phyloP scores from a whole-genome alignment of 2,888 invertebrate genomes.

The Oxytorus armatus region DNA sequence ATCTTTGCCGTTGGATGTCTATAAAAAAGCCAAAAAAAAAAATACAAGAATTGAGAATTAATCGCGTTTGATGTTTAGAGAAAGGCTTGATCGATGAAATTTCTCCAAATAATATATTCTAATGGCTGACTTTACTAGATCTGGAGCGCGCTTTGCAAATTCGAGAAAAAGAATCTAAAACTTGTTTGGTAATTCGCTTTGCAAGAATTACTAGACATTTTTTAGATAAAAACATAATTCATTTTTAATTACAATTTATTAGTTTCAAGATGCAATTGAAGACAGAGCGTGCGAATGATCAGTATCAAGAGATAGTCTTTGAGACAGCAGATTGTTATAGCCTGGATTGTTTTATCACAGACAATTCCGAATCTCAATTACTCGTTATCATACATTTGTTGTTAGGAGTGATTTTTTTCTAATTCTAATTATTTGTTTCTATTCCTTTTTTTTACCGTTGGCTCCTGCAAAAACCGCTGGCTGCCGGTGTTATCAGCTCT shows the following conservation, averaged over 20 bases:
- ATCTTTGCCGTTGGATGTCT: conserved; percentile 80
- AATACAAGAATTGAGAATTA: not conserved
- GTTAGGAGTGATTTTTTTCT: conserved; percentile 21
- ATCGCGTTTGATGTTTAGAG: no score
- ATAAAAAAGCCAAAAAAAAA: conserved; percentile 66
- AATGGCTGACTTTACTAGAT: no score
- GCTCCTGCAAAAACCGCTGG: conserved; percentile 62
- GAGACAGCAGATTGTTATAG: not conserved
- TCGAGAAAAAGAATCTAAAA: no score
- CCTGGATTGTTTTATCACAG: conserved; percentile 14
- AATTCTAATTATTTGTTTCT: conserved; percentile 22
- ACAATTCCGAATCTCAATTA: conserved; percentile 17
- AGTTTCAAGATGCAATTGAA: conserved; percentile 19
- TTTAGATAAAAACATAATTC: not conserved
- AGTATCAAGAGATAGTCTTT: conserved; percentile 37
- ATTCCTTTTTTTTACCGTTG: conserved; percentile 60
- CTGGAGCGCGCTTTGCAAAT: no score
- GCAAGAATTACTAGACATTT: no score
- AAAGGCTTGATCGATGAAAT: no score
- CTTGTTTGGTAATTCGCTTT: no score
- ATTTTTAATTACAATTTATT: conserved; percentile 2
- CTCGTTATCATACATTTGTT: conserved; percentile 24
- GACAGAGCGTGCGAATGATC: conserved; percentile 66
- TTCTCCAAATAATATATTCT: no score
- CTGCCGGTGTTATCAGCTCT: conserved; percentile 62